Percentiles rank a stretch among this genome's conserved stretches.
These are phyloP conservation scores for Anguilla megastoma DNA, from an alignment of 2,797 vertebrate genomes.

Conservation along the genomic window DNA sequence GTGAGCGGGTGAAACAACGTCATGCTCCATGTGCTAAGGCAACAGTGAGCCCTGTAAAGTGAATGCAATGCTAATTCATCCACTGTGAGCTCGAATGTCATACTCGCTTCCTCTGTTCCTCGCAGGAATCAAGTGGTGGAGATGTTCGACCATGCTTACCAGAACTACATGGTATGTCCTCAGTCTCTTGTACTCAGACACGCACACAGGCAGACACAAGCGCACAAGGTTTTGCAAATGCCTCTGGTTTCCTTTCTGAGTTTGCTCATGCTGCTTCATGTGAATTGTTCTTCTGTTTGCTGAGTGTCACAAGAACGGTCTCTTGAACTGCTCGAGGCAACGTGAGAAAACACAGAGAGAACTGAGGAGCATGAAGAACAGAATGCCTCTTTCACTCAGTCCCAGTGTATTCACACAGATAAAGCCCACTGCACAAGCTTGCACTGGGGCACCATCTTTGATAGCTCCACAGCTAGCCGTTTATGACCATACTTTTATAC, in stretches of 20 bases:
- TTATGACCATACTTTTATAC: background rate
- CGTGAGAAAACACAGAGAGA: background rate
- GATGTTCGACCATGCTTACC: conserved; percentile 99
- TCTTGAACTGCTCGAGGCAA: background rate
- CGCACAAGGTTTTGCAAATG: background rate
- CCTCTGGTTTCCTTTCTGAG: background rate
- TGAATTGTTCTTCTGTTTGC: background rate
- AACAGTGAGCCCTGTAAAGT: background rate
- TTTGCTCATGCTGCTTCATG: background rate
- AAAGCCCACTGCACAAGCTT: background rate
- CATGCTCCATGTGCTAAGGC: background rate
- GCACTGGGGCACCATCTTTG: background rate
- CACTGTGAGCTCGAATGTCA: background rate
- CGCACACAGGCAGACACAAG: background rate
- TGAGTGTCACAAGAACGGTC: background rate
- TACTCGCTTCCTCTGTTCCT: conserved; percentile 49
- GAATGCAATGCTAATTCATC: background rate
- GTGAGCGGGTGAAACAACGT: conserved; percentile 22
- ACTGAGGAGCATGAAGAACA: background rate
- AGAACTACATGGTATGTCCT: conserved; percentile 95
- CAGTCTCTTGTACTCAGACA: background rate
- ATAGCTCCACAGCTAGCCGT: background rate
- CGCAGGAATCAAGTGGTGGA: conserved; percentile 94
- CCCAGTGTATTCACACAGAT: background rate
- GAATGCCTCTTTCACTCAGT: background rate